Evolutionary conservation across 1,140 invertebrate species (phyloP).

Genomic region (Drosophila azteca): DNA sequence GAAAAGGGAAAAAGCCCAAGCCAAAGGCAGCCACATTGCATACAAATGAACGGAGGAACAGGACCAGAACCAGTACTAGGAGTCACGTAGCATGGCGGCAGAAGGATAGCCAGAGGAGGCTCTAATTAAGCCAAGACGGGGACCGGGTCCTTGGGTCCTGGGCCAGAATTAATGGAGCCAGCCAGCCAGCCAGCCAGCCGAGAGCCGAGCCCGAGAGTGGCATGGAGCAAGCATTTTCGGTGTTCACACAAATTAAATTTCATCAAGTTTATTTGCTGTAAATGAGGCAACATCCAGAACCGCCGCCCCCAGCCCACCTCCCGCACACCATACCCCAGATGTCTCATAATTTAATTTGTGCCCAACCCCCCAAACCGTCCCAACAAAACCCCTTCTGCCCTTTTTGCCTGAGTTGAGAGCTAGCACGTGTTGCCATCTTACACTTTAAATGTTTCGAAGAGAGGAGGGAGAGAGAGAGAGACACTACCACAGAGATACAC

Average conservation of each 20-base stretch:
- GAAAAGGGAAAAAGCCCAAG: too few species aligned
- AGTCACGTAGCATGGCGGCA: constrained; percentile 31
- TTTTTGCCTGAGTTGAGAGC: constrained; percentile 3
- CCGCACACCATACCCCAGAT: not conserved
- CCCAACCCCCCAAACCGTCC: too few species aligned
- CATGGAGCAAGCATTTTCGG: constrained; percentile 39
- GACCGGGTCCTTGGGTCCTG: constrained; percentile 14
- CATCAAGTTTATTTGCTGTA: constrained; percentile 71
- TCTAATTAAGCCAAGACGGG: constrained; percentile 62
- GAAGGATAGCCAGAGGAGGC: constrained; percentile 6
- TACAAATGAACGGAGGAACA: constrained; percentile 46
- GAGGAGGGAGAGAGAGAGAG: constrained; percentile 5
- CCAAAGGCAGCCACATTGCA: constrained; percentile 38
- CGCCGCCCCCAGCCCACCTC: not conserved
- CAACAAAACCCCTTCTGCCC: constrained; percentile 9
- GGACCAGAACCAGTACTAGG: not conserved
- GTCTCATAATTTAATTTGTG: constrained; percentile 46
- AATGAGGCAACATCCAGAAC: constrained; percentile 40
- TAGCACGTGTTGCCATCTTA: constrained; percentile 59
- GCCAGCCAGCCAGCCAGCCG: too few species aligned
- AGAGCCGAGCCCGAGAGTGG: constrained; percentile 21
- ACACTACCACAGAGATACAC: constrained; percentile 15
- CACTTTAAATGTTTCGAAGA: constrained; percentile 28
- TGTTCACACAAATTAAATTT: constrained; percentile 68
- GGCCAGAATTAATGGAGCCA: constrained; percentile 57